Base-by-base conservation (phyloP, 2,888 invertebrate genomes). In the Kryphioiulus occultus region DNA sequence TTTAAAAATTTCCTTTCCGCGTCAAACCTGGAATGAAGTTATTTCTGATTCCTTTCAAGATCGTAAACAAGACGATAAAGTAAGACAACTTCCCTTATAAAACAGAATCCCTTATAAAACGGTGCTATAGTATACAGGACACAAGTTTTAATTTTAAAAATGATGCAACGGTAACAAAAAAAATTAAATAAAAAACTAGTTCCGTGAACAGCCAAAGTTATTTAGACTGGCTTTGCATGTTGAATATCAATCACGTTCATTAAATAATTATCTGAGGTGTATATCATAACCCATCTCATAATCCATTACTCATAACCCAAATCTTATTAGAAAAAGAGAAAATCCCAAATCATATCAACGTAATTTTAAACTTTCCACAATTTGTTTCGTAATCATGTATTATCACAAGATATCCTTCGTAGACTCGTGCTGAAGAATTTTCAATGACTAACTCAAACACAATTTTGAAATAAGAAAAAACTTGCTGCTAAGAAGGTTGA, bases 21-120 rank as follows among this genome's bases (percentile, higher is more conserved):
- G 78, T 78, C 30, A 78, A 78, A 78, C 30, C 30, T 26, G 78
- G 78, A 78, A 78, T 78, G 78, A 78, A 78, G 78, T 78, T 78
- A 78, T 78, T 78, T 78, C 30, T 78, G 78, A 78, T 78, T 78
- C 30, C 78, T 30, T 32, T 78, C 78, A 30, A 78, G 78, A 78
- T 78, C 78, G 30, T 78, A 78, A 78, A 78, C 78, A 78, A 78
- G 3, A 17, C 30, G 78, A 78, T 78, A 78, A 78, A 78, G 26
- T 30, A 78, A 26, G 26, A 78, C 30, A 78, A 10, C 26, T n/a
- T 68, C 68, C 26, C 68, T 68, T 68, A 68, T 68, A 68, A 68
- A 68, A 68, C 68, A 1, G 9, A 15, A 44, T 35, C 7, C 35
- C 35, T 35, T 7, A 35, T 35, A 35, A 35, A 35, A 35, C 35